Conservation (phyloP, 2,113 vertebrate genomes). For the Rhinolophus ferrumequinum region DNA sequence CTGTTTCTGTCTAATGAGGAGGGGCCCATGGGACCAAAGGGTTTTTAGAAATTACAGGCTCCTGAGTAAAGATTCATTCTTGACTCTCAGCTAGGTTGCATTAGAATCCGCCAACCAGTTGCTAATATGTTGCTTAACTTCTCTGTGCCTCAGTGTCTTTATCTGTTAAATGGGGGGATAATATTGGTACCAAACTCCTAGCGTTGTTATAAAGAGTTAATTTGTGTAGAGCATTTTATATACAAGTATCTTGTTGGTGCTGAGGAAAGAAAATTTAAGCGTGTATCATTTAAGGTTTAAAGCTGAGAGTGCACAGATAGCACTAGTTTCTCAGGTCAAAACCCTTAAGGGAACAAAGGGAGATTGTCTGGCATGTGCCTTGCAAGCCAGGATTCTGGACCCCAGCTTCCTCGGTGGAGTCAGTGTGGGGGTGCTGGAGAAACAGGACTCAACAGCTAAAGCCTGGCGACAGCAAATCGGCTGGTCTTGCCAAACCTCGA, state of each 20-base stretch:
- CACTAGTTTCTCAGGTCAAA: background rate
- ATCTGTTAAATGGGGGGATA: background rate
- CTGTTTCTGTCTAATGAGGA: background rate
- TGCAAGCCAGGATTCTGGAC: background rate
- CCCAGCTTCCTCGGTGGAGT: background rate
- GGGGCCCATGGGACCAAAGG: background rate
- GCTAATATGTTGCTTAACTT: background rate
- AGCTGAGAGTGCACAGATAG: background rate
- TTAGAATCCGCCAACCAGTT: background rate
- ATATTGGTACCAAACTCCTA: background rate
- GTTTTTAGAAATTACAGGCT: background rate
- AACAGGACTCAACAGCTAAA: background rate
- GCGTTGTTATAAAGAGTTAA: background rate
- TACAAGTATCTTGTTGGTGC: background rate
- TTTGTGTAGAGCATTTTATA: background rate
- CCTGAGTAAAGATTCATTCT: background rate
- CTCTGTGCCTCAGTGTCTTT: background rate
- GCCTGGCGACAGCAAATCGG: background rate
- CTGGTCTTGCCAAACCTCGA: background rate
- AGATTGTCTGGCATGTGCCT: background rate
- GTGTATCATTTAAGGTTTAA: background rate
- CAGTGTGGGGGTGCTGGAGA: background rate
- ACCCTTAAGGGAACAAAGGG: background rate
- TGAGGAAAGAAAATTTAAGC: background rate
- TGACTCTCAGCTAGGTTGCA: background rate